Conservation (phyloP, 2,888 invertebrate species). For the Sminthurides aquaticus region DNA sequence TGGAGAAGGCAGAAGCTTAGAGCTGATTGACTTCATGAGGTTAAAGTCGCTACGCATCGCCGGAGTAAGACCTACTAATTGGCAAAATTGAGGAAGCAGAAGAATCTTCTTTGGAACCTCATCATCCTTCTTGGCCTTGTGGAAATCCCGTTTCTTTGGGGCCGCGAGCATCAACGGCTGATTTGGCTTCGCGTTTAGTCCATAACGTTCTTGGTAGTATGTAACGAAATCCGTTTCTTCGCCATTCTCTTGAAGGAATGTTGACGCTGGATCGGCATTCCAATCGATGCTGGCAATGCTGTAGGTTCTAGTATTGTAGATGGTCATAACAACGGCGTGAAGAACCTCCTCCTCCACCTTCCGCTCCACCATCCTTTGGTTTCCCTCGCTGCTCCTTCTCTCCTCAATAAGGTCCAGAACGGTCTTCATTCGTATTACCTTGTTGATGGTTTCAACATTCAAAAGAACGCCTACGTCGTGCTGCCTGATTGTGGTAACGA, state of each 20-base stretch:
- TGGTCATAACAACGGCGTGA: slow-evolving; percentile 63
- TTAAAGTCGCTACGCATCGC: not conserved
- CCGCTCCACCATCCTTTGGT: not conserved
- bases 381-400: not conserved
- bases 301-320: slow-evolving; percentile 86
- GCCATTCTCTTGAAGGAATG: slow-evolving; percentile 52
- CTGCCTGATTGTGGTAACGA: slow-evolving; percentile 66
- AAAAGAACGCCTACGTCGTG: slow-evolving; percentile 66
- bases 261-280: slow-evolving; percentile 60
- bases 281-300: slow-evolving; percentile 77
- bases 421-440: slow-evolving; percentile 71
- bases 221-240: slow-evolving; percentile 19
- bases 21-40: not conserved
- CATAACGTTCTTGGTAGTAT: slow-evolving; percentile 43
- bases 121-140: slow-evolving; percentile 44
- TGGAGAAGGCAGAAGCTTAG: not conserved
- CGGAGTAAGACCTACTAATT: not conserved
- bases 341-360: slow-evolving; percentile 48
- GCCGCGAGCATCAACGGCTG: slow-evolving; percentile 51
- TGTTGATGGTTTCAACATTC: slow-evolving; percentile 71
- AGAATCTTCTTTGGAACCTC: not conserved
- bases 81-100: not conserved
- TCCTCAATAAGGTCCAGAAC: slow-evolving; percentile 56
- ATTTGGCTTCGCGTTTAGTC: slow-evolving; percentile 44
- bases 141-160: slow-evolving; percentile 56